Conservation (phyloP, 2,797 vertebrate genomes). For the Melanotaenia maccullochi region DNA sequence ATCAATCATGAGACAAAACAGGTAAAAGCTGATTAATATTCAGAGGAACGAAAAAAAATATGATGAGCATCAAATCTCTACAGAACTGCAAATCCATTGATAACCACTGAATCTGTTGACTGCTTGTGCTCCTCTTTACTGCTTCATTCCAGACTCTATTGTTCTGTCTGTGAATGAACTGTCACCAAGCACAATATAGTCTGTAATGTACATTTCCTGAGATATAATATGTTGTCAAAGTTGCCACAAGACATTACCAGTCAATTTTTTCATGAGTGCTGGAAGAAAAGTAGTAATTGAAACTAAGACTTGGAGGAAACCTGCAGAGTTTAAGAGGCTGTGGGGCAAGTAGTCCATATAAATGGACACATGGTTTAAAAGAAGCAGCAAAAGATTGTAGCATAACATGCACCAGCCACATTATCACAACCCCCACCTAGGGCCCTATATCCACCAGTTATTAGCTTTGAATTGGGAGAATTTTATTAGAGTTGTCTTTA, state of each 20-base stretch:
- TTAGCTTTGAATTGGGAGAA: conserved; percentile 51
- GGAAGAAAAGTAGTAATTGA: conserved; percentile 5
- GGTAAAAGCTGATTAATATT: conserved; percentile 59
- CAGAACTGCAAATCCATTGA: conserved; percentile 25
- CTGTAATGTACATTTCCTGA: conserved; percentile 30
- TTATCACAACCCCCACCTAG: conserved; percentile 37
- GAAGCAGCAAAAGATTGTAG: conserved; percentile 34
- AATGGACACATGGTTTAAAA: conserved; percentile 42
- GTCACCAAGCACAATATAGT: conserved; percentile 44
- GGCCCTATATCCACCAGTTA: conserved; percentile 42
- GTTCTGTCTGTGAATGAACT: conserved; percentile 56
- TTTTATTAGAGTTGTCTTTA: conserved; percentile 70
- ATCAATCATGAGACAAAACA: conserved; percentile 49
- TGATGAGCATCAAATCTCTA: conserved; percentile 13
- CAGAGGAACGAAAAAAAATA: conserved; percentile 16
- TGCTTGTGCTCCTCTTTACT: conserved; percentile 5
- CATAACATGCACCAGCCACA: conserved; percentile 34
- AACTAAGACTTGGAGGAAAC: conserved; percentile 2
- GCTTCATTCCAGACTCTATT: conserved; percentile 27
- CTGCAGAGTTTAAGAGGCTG: conserved; percentile 2
- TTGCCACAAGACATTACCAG: conserved; percentile 34
- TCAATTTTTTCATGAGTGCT: conserved; percentile 12
- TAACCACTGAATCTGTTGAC: conserved; percentile 11
- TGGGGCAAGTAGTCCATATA: conserved; percentile 18
- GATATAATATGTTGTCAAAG: conserved; percentile 38